Evolutionary conservation across 2,797 vertebrate species (phyloP).

Genomic region (Echeneis naucrates): DNA sequence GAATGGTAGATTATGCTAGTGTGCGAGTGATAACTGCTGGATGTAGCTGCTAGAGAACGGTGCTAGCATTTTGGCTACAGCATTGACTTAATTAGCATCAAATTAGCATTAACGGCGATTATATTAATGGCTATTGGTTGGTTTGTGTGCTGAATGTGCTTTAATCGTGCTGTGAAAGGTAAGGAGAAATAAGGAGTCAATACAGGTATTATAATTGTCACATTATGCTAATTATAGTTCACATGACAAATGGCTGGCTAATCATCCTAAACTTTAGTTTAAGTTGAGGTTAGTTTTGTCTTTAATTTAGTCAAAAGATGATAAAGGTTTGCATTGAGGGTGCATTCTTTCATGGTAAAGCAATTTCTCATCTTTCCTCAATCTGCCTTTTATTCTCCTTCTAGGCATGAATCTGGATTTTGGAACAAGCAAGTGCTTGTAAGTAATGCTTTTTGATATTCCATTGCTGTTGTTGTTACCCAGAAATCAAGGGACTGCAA

Average conservation of each 20-base stretch:
- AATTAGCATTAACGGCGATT: not conserved
- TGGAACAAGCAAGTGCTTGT: not conserved
- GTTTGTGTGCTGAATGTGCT: not conserved
- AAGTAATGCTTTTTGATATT: not conserved
- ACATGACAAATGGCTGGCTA: not conserved
- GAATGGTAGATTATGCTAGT: not conserved
- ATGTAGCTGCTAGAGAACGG: not conserved
- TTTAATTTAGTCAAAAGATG: too few species aligned
- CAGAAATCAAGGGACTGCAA: not conserved
- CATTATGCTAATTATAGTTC: not conserved
- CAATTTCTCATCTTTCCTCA: not conserved
- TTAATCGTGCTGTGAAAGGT: not conserved
- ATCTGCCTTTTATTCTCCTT: not conserved
- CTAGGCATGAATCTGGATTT: not conserved
- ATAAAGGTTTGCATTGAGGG: not conserved
- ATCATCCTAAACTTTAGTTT: too few species aligned
- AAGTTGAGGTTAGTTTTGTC: not conserved
- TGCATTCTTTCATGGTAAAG: not conserved
- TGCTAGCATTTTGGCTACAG: not conserved
- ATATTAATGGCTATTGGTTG: not conserved
- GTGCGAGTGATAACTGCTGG: not conserved
- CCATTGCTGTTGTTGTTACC: not conserved
- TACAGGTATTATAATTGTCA: not conserved
- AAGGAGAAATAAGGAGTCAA: not conserved
- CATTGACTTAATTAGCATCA: not conserved